phyloP scores from a whole-genome alignment of 1,140 invertebrate species.

The Nasonia giraulti region DNA sequence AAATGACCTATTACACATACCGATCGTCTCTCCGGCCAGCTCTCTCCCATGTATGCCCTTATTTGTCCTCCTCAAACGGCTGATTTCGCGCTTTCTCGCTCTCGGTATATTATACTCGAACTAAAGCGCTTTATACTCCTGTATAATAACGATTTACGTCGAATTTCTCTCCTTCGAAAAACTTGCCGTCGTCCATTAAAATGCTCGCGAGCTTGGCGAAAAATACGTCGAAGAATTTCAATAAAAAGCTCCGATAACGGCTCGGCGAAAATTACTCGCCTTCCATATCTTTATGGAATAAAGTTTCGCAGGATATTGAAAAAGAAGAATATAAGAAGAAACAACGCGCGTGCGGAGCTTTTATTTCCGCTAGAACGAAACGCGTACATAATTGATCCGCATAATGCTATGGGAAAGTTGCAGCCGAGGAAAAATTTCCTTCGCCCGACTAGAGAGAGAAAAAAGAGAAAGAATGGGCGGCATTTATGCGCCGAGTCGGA shows the following conservation, averaged over 20 bases:
- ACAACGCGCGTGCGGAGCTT: background rate
- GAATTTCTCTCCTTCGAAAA: too few relatives aligned
- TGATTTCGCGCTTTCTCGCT: background rate
- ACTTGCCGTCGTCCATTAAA: too few relatives aligned
- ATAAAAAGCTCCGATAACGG: background rate
- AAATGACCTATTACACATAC: background rate
- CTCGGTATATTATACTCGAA: too few relatives aligned
- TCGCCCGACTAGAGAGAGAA: background rate
- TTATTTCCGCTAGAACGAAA: background rate
- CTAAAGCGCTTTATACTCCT: too few relatives aligned
- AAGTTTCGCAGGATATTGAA: slow-evolving; percentile 6
- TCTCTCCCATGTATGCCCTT: background rate
- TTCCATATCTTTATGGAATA: background rate
- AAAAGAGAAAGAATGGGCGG: background rate
- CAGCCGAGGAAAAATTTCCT: background rate
- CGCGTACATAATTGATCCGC: background rate
- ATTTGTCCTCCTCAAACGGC: background rate
- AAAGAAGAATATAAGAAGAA: background rate
- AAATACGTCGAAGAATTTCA: background rate
- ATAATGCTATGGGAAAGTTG: background rate
- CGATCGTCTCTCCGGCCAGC: background rate
- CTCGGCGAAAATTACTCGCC: background rate
- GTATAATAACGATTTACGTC: too few relatives aligned
- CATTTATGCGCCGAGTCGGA: background rate
- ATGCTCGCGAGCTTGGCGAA: background rate